Evolutionary conservation across 2,797 vertebrate species (phyloP).

Genomic region (Pangasius mekongensis): DNA sequence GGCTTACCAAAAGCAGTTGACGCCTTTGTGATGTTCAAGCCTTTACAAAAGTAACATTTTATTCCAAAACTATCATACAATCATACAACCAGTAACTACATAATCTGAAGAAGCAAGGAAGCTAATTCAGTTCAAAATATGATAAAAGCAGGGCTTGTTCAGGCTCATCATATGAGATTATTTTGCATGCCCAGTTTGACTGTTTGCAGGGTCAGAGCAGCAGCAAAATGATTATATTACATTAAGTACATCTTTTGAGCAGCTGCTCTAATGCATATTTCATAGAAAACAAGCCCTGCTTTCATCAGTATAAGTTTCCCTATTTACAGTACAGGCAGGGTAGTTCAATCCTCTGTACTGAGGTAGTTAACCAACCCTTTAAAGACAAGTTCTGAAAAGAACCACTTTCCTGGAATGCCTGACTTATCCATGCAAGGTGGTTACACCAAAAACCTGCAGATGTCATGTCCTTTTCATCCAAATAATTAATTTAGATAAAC

Average conservation of each 20-base stretch:
- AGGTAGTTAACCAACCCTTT: conserved; percentile 99
- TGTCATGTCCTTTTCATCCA: conserved; percentile 81
- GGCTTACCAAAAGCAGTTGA: conserved; percentile 96
- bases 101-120: conserved; percentile 99
- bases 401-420: conserved; percentile 99
- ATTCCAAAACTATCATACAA: conserved; percentile 89
- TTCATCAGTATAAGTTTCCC: conserved; percentile 99
- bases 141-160: conserved; percentile 99
- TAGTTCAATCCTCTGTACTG: conserved; percentile 99
- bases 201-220: conserved; percentile 97
- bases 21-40: conserved; percentile 95
- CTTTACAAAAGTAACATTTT: conserved; percentile 99
- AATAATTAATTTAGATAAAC: conserved; percentile 82
- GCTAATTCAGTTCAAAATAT: conserved; percentile 99
- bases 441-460: conserved; percentile 98
- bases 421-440: conserved; percentile 99
- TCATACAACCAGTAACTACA: conserved; percentile 99
- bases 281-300: conserved; percentile 96
- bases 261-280: conserved; percentile 98
- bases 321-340: conserved; percentile 99
- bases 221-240: conserved; percentile 93
- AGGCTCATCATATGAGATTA: conserved; percentile 94
- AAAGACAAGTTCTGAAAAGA: conserved; percentile 99
- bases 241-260: conserved; percentile 93
- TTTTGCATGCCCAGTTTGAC: conserved; percentile 93